phyloP scores from a whole-genome alignment of 2,113 vertebrate species.

The Phaethon lepturus region DNA sequence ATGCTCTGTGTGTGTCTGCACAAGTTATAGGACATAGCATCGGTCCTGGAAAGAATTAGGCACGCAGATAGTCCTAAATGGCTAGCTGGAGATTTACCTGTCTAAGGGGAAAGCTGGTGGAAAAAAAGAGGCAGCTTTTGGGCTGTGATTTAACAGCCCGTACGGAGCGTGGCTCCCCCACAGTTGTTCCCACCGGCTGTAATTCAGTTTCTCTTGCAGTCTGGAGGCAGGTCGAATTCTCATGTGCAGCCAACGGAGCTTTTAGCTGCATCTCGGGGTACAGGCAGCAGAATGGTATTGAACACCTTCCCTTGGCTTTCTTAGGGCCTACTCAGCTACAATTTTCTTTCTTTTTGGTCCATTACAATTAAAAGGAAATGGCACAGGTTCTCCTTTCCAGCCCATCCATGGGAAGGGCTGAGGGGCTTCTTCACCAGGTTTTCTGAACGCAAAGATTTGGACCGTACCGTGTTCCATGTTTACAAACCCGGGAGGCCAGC shows the following conservation, averaged over 20 bases:
- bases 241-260: background rate
- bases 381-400: background rate
- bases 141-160: background rate
- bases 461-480: background rate
- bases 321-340: background rate
- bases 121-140: background rate
- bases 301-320: background rate
- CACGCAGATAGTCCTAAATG: background rate
- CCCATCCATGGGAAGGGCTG: background rate
- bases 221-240: rapidly evolving
- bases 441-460: background rate
- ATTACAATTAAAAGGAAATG: background rate
- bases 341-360: background rate
- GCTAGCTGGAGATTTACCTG: background rate
- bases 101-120: background rate
- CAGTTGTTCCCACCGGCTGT: rapidly evolving
- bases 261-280: background rate
- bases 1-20: background rate
- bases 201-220: background rate
- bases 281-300: background rate
- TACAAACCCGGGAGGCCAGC: background rate
- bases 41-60: background rate
- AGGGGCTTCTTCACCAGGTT: background rate
- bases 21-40: background rate
- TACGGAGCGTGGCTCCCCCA: rapidly evolving